phyloP scores from a whole-genome alignment of 2,888 invertebrate species.

The Anorthoa munda region DNA sequence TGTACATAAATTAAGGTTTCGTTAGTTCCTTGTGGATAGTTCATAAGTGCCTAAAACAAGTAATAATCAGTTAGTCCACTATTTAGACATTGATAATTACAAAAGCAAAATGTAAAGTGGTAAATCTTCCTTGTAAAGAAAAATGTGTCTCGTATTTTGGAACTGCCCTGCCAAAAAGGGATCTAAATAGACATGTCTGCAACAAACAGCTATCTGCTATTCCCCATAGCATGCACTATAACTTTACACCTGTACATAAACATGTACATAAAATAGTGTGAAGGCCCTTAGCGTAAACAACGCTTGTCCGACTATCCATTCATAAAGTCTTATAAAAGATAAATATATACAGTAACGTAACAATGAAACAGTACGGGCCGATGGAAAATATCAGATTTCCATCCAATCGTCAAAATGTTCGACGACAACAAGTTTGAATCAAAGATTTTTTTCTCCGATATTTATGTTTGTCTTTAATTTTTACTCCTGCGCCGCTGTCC shows the following conservation, averaged over 20 bases:
- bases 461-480: slow-evolving; percentile 90
- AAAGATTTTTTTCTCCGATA: slow-evolving; percentile 84
- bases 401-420: slow-evolving; percentile 82
- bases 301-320: slow-evolving; percentile 76
- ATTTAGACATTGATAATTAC: slow-evolving; percentile 3
- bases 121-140: slow-evolving; percentile 7
- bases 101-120: neutral
- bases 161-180: slow-evolving; percentile 39
- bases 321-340: slow-evolving; percentile 83
- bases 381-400: slow-evolving; percentile 88
- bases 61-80: neutral
- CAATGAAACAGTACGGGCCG: slow-evolving; percentile 81
- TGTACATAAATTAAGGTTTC: slow-evolving; percentile 35
- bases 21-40: neutral
- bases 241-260: slow-evolving; percentile 54
- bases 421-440: slow-evolving; percentile 80
- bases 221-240: slow-evolving; percentile 52
- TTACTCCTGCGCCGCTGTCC: slow-evolving; percentile 87
- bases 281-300: slow-evolving; percentile 68
- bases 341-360: slow-evolving; percentile 76
- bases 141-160: slow-evolving; percentile 6
- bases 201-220: slow-evolving; percentile 53
- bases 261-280: slow-evolving; percentile 61
- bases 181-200: slow-evolving; percentile 53
- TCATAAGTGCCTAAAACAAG: slow-evolving; percentile 4